Conservation (phyloP, 2,888 invertebrate genomes). For the Perithous albicinctus region DNA sequence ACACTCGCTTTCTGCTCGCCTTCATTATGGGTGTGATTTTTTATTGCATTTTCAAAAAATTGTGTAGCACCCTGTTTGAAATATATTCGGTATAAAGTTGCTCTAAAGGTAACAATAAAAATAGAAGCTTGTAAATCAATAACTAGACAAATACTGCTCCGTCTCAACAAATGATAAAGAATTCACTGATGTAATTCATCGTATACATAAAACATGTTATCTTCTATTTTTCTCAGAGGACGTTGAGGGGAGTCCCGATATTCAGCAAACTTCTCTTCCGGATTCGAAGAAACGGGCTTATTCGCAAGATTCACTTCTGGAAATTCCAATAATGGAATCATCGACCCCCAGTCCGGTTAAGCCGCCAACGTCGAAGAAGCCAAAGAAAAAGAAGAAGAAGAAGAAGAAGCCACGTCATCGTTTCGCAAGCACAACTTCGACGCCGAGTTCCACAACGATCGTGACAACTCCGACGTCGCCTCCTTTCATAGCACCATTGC, state of each 20-base stretch:
- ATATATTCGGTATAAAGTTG: no score
- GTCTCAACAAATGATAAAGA: no score
- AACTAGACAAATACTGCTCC: no score
- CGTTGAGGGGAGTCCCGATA: constrained; percentile 64
- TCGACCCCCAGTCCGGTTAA: constrained; percentile 15
- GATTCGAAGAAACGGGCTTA: constrained; percentile 72
- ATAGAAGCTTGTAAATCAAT: no score
- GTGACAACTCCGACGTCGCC: constrained; percentile 48
- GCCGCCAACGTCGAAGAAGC: constrained; percentile 69
- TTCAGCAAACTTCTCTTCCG: constrained; percentile 32
- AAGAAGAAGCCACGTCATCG: constrained; percentile 71
- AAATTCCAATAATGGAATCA: constrained; percentile 48
- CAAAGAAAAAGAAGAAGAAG: constrained; percentile 77
- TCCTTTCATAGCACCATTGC: constrained; percentile 53
- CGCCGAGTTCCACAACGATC: constrained; percentile 54
- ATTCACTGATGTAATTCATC: no score
- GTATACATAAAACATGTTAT: background rate
- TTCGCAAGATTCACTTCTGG: constrained; percentile 47
- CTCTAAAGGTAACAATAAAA: no score
- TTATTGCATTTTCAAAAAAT: no score
- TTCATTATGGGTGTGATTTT: no score
- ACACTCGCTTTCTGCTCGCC: no score
- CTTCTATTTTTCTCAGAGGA: constrained; percentile 66
- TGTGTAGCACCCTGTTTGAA: no score
- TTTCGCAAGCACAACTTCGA: constrained; percentile 41